phyloP scores from a whole-genome alignment of 2,888 invertebrate species.

The Macrophya alboannulata region DNA sequence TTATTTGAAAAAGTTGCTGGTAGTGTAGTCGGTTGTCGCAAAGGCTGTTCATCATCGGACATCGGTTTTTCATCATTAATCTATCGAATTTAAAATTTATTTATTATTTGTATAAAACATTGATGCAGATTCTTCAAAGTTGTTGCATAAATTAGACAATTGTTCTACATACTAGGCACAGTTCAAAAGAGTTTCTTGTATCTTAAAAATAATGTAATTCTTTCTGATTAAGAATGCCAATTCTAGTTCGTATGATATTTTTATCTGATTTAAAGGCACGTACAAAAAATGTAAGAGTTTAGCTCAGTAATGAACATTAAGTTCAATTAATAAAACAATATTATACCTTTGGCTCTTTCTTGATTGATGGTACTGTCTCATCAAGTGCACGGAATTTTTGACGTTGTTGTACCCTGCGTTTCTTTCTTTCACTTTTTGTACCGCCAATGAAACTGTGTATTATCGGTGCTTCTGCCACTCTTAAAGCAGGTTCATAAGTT shows the following conservation, averaged over 20 bases:
- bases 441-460: constrained; percentile 34
- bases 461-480: not conserved
- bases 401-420: constrained; percentile 6
- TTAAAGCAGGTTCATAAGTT: constrained; percentile 23
- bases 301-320: not conserved
- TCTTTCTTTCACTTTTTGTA: constrained; percentile 30
- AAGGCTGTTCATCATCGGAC: constrained; percentile 5
- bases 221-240: not conserved
- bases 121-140: not conserved
- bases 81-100: constrained; percentile 3
- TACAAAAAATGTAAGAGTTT: not conserved
- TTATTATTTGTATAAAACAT: not conserved
- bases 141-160: not conserved
- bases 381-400: constrained; percentile 44
- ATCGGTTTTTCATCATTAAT: not conserved
- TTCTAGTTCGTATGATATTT: not conserved
- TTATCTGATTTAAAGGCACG: not conserved
- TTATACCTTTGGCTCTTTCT: not conserved
- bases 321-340: not conserved
- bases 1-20: not conserved
- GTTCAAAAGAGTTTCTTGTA: not conserved
- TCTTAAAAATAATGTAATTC: not conserved
- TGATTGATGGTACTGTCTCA: not conserved
- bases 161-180: not conserved
- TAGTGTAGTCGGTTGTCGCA: constrained; percentile 24